Conservation (phyloP, 2,888 invertebrate species). For the Himalopsyche tibetana region DNA sequence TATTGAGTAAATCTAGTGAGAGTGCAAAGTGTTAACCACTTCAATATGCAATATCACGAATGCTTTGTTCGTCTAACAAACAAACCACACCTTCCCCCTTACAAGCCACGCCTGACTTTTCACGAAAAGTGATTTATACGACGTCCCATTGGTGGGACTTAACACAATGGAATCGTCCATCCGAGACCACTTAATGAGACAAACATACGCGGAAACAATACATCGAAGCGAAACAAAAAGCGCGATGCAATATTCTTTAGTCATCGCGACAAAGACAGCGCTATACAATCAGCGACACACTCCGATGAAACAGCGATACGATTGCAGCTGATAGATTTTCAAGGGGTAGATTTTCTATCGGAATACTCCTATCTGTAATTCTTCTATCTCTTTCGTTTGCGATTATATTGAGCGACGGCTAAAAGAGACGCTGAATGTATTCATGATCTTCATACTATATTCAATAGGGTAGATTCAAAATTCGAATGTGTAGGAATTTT, state of each 20-base stretch:
- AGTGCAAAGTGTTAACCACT: too few relatives aligned
- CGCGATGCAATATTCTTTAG: slow-evolving; percentile 51
- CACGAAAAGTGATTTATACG: slow-evolving; percentile 54
- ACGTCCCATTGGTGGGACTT: slow-evolving; percentile 52
- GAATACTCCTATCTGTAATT: background rate
- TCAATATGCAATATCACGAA: slow-evolving; percentile 63
- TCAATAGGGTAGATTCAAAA: slow-evolving; percentile 15
- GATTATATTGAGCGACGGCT: background rate
- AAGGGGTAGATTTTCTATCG: slow-evolving; percentile 6
- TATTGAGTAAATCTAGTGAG: too few relatives aligned
- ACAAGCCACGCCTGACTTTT: slow-evolving; percentile 55
- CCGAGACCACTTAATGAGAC: slow-evolving; percentile 48
- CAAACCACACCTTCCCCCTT: slow-evolving; percentile 53
- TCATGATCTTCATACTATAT: slow-evolving; percentile 14
- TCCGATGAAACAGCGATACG: slow-evolving; percentile 46
- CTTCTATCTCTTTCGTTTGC: slow-evolving; percentile 26
- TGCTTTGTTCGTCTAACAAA: slow-evolving; percentile 59
- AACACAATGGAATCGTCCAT: slow-evolving; percentile 50
- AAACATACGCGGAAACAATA: background rate
- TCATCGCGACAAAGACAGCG: slow-evolving; percentile 25
- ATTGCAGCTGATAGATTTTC: slow-evolving; percentile 13
- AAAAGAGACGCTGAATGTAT: slow-evolving; percentile 23
- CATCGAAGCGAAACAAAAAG: slow-evolving; percentile 50
- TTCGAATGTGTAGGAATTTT: background rate
- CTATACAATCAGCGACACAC: background rate